Conservation (phyloP, 2,113 vertebrate species). For the Neoarius graeffei region DNA sequence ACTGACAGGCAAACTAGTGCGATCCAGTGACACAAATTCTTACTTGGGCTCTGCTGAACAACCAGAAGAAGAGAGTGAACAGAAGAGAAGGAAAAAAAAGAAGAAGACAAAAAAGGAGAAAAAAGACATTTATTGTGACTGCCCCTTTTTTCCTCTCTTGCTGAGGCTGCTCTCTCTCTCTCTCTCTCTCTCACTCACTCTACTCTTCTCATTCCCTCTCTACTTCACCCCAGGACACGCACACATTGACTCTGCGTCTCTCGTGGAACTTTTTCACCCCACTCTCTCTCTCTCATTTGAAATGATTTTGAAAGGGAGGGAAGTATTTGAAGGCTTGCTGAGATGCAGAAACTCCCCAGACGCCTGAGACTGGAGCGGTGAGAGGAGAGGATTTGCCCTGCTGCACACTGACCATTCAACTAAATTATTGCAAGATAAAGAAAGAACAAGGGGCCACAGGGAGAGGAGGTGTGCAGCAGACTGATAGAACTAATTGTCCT, state of each 20-base stretch:
- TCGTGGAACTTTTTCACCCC: slow-evolving; percentile 28
- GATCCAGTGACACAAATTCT: slow-evolving; percentile 78
- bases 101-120: slow-evolving; percentile 51
- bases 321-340: slow-evolving; percentile 68
- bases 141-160: slow-evolving; percentile 60
- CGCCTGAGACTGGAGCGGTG: slow-evolving; percentile 46
- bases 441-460: slow-evolving; percentile 1
- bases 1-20: slow-evolving; percentile 73
- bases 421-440: slow-evolving; percentile 32
- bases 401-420: slow-evolving; percentile 17
- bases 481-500: slow-evolving; percentile 39
- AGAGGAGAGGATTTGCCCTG: slow-evolving; percentile 30
- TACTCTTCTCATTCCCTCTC: slow-evolving; percentile 60
- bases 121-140: slow-evolving; percentile 62
- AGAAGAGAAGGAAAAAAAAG: slow-evolving; percentile 52
- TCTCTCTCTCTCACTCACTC: slow-evolving; percentile 57
- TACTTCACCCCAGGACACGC: slow-evolving; percentile 43
- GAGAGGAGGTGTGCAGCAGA: slow-evolving; percentile 35
- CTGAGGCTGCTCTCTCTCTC: slow-evolving; percentile 54
- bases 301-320: slow-evolving; percentile 73
- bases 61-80: slow-evolving; percentile 59
- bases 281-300: slow-evolving; percentile 55
- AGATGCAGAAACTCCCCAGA: slow-evolving; percentile 65
- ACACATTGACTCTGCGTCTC: slow-evolving; percentile 34
- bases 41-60: slow-evolving; percentile 65